A percentile compares a stretch with the other conserved stretches of the same genome.
Conservation (phyloP, 1,140 invertebrate genomes). For the Ruditapes philippinarum region DNA sequence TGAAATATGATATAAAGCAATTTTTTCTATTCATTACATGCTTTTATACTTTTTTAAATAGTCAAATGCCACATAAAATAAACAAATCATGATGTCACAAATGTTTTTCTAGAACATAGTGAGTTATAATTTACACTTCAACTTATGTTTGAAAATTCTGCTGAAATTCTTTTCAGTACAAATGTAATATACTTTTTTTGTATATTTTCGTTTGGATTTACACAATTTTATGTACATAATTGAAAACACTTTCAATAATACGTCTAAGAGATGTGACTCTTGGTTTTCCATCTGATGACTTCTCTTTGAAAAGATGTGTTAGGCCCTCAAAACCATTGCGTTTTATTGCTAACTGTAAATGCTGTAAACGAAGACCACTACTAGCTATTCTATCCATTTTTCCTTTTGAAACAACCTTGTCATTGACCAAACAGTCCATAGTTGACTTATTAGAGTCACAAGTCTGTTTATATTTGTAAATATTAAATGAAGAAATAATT, state of each 20-base stretch:
- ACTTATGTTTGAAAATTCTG: too few species aligned
- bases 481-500: neutral
- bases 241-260: neutral
- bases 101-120: too few species aligned
- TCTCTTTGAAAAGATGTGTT: neutral
- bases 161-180: too few species aligned
- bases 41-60: too few species aligned
- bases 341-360: neutral
- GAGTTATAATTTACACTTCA: too few species aligned
- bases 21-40: too few species aligned
- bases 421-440: neutral
- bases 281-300: neutral
- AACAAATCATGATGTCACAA: too few species aligned
- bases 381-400: neutral
- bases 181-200: too few species aligned
- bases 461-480: neutral
- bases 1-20: too few species aligned
- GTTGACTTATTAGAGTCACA: neutral
- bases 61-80: too few species aligned
- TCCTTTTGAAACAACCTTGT: neutral
- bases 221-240: too few species aligned
- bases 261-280: neutral
- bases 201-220: too few species aligned
- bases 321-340: neutral
- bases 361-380: neutral